phyloP scores from a whole-genome alignment of 2,888 invertebrate species.

The Microdon myrmicae region DNA sequence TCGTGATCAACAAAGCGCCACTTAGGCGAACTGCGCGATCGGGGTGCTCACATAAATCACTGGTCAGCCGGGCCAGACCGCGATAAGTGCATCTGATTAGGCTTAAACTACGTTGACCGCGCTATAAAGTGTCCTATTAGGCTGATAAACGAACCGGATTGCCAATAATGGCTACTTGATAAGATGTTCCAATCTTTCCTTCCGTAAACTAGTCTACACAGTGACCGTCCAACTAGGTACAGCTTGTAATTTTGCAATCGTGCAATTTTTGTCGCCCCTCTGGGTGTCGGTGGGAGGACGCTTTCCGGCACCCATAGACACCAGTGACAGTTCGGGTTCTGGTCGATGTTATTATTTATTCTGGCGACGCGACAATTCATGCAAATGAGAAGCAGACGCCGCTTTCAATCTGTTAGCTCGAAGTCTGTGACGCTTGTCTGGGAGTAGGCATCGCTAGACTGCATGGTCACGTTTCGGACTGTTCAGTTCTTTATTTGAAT shows the following conservation, averaged over 20 bases:
- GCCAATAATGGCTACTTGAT: too few species aligned
- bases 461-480: too few species aligned
- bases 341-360: conserved; percentile 31
- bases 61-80: conserved; percentile 2
- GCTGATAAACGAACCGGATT: too few species aligned
- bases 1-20: too few species aligned
- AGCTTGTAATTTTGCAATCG: conserved; percentile 36
- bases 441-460: too few species aligned
- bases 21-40: too few species aligned
- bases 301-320: not conserved
- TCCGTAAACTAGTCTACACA: too few species aligned
- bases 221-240: too few species aligned
- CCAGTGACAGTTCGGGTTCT: conserved; percentile 26
- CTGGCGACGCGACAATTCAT: conserved; percentile 38
- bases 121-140: conserved; percentile 19
- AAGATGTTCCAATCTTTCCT: conserved; percentile 9
- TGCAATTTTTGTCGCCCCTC: conserved; percentile 16
- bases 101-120: conserved; percentile 21
- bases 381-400: conserved; percentile 35
- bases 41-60: too few species aligned
- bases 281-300: not conserved
- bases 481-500: too few species aligned
- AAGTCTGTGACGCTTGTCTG: conserved; percentile 9
- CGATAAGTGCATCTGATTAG: conserved; percentile 21
- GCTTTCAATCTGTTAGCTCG: conserved; percentile 16